phyloP scores from a whole-genome alignment of 35 echinoderm and acorn worm species.

The Anneissia japonica region DNA sequence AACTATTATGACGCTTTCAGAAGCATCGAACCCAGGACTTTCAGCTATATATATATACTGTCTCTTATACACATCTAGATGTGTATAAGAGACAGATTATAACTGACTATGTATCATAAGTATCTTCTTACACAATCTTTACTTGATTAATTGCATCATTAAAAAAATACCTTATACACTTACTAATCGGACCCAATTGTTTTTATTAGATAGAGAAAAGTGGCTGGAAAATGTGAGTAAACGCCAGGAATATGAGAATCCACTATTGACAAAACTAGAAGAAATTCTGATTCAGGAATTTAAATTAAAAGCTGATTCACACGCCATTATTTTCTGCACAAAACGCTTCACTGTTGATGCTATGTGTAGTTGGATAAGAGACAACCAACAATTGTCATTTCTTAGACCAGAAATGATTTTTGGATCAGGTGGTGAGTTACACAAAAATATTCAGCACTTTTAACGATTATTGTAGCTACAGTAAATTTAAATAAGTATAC shows the following conservation, averaged over 20 bases:
- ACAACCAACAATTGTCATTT: neutral
- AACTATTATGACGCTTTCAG: neutral
- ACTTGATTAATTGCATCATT: too few species aligned
- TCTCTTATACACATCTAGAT: too few species aligned
- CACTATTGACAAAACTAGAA: neutral
- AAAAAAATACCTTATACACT: too few species aligned
- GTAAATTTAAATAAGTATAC: too few species aligned
- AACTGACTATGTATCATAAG: too few species aligned
- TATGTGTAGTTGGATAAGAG: conserved; percentile 18
- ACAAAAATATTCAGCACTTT: too few species aligned
- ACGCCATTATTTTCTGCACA: conserved; percentile 7
- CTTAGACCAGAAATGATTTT: conserved; percentile 10
- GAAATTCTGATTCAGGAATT: conserved; percentile 6
- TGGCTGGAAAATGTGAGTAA: neutral
- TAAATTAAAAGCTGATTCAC: neutral
- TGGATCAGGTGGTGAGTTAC: conserved; percentile 14
- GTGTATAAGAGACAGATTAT: too few species aligned
- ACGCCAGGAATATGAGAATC: neutral
- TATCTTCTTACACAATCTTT: too few species aligned
- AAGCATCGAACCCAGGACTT: neutral
- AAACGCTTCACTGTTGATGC: neutral
- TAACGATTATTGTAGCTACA: neutral
- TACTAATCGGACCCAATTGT: too few species aligned
- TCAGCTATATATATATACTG: neutral
- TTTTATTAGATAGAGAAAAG: too few species aligned